Evolutionary conservation across 2,888 invertebrate species (phyloP).

Genomic region (Drosophila neotestacea): DNA sequence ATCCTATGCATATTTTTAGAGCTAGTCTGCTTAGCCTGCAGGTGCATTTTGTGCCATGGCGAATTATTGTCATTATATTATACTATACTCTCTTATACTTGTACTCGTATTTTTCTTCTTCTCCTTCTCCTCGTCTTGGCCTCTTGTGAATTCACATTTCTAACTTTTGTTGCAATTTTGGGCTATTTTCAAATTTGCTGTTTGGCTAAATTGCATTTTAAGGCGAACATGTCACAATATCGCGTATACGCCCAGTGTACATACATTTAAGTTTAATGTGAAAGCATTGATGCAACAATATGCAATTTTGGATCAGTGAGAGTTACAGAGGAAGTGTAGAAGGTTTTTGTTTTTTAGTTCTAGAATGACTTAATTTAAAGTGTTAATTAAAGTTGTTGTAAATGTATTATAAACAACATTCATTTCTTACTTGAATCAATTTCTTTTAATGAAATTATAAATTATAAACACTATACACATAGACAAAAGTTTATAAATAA

Average conservation of each 20-base stretch:
- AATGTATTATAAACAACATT: too few relatives aligned
- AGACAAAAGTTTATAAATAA: neutral
- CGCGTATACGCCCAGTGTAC: constrained; percentile 48
- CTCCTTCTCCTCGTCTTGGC: neutral
- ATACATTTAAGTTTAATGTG: constrained; percentile 12
- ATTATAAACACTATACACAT: too few relatives aligned
- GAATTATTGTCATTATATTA: constrained; percentile 80
- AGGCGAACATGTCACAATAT: constrained; percentile 53
- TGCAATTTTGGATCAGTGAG: neutral
- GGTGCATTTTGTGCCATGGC: constrained; percentile 75
- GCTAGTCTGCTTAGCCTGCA: constrained; percentile 66
- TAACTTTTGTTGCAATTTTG: constrained; percentile 45
- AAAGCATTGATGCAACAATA: neutral
- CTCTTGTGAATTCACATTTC: constrained; percentile 36
- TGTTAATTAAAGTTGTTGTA: too few relatives aligned
- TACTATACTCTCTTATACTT: constrained; percentile 35
- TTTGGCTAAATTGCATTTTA: constrained; percentile 42
- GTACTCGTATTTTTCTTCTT: constrained; percentile 35
- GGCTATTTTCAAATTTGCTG: constrained; percentile 49
- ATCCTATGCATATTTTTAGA: constrained; percentile 54
- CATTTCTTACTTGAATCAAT: too few relatives aligned
- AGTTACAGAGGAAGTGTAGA: neutral
- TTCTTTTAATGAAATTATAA: too few relatives aligned
- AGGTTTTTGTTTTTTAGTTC: neutral
- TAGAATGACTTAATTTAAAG: neutral